phyloP scores from a whole-genome alignment of 2,797 vertebrate genomes.

The Oryzias dopingdopingensis region DNA sequence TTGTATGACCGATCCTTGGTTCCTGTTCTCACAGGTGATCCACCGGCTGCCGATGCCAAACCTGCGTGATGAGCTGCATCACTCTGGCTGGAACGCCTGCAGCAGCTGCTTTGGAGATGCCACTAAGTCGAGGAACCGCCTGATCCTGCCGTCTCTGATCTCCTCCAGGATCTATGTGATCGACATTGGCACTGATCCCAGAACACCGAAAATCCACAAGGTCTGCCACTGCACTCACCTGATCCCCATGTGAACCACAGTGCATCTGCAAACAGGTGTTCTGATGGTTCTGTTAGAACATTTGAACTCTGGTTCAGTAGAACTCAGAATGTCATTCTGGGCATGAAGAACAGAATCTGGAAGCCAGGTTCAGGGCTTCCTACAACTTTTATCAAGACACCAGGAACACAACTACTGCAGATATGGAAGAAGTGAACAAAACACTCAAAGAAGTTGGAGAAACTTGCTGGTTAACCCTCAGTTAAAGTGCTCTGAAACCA shows the following conservation, averaged over 20 bases:
- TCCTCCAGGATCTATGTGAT: conserved; percentile 90
- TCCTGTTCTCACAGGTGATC: conserved; percentile 78
- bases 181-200: conserved; percentile 79
- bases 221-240: conserved; percentile 41
- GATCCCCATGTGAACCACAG: neutral
- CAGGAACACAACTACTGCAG: neutral
- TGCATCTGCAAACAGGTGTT: neutral
- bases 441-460: neutral
- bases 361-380: neutral
- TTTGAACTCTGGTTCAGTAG: too few relatives aligned
- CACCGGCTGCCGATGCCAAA: conserved; percentile 90
- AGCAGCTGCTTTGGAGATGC: conserved; percentile 89
- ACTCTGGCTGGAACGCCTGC: conserved; percentile 92
- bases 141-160: conserved; percentile 86
- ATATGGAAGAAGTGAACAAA: neutral
- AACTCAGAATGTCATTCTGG: too few relatives aligned
- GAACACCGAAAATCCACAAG: conserved; percentile 84
- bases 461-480: neutral
- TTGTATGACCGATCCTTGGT: too few relatives aligned
- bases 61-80: conserved; percentile 88
- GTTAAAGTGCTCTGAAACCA: too few relatives aligned
- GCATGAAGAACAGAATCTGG: too few relatives aligned
- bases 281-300: too few relatives aligned
- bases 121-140: conserved; percentile 80
- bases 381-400: too few relatives aligned